Conservation (phyloP, 2,888 invertebrate species). For the Cryptocephalus primarius region DNA sequence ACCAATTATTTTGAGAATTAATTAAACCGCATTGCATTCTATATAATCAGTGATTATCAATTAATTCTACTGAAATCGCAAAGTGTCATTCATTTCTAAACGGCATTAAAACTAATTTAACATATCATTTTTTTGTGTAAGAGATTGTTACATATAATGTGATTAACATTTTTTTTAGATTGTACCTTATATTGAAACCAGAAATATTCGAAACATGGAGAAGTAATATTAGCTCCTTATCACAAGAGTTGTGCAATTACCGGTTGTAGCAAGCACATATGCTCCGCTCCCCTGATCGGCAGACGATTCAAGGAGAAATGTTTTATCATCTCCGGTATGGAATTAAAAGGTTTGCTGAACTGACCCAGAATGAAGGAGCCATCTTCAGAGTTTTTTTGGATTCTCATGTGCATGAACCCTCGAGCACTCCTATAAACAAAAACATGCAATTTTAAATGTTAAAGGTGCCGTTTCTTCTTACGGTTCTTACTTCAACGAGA, state of each 20-base stretch:
- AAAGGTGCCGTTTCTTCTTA: background rate
- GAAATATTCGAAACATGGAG: background rate
- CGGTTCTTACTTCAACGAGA: conserved; percentile 81
- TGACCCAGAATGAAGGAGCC: conserved; percentile 84
- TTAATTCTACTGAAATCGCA: too few relatives aligned
- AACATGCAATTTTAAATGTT: conserved; percentile 1
- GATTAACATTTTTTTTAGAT: conserved; percentile 6
- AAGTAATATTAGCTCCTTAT: conserved; percentile 21
- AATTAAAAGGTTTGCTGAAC: conserved; percentile 84
- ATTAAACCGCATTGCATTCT: too few relatives aligned
- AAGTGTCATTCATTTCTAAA: too few relatives aligned
- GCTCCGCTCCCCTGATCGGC: conserved; percentile 91
- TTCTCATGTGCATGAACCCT: conserved; percentile 96
- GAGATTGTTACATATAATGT: conserved; percentile 6
- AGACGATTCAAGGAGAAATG: conserved; percentile 89
- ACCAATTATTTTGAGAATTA: too few relatives aligned
- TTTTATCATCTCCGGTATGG: conserved; percentile 89
- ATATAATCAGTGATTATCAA: too few relatives aligned
- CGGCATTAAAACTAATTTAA: too few relatives aligned
- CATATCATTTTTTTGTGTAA: conserved; percentile 7
- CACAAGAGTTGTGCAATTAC: conserved; percentile 73
- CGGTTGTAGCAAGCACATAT: conserved; percentile 90
- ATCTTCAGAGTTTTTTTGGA: conserved; percentile 61
- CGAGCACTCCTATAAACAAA: conserved; percentile 66
- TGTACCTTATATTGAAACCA: background rate